phyloP scores from a whole-genome alignment of 30 jellyfish, hydroid and myxozoan species.

The Nemopilema nomurai region DNA sequence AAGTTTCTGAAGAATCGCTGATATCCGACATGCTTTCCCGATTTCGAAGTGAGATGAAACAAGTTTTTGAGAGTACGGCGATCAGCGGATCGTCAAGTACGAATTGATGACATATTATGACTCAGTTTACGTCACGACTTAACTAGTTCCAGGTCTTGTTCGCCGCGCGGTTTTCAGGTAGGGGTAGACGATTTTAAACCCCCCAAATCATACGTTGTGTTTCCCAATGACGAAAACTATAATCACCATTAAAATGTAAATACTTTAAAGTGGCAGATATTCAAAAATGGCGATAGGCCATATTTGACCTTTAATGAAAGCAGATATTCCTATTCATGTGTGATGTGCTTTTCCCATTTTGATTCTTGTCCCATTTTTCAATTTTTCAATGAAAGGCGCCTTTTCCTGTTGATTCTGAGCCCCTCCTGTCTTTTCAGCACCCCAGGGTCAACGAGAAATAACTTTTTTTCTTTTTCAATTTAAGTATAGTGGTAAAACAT shows the following conservation, averaged over 20 bases:
- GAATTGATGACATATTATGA: background rate
- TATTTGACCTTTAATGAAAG: background rate
- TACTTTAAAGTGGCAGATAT: background rate
- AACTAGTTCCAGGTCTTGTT: background rate
- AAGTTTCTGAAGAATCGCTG: background rate
- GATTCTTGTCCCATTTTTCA: background rate
- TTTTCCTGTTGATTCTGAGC: background rate
- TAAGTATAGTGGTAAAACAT: background rate
- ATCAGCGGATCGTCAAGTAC: background rate
- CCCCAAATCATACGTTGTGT: background rate
- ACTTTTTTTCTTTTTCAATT: background rate
- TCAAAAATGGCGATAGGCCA: background rate
- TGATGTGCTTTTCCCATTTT: background rate
- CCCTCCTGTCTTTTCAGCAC: background rate
- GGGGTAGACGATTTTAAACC: background rate
- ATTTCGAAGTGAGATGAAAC: background rate
- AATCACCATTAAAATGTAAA: background rate
- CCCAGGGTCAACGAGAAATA: background rate
- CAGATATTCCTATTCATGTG: background rate
- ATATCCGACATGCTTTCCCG: background rate
- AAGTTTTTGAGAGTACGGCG: background rate
- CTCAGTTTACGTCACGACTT: slow-evolving; percentile 8
- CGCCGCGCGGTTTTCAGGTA: background rate
- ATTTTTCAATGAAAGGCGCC: background rate
- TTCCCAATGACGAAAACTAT: slow-evolving; percentile 7